A percentile compares a stretch with the other conserved stretches of the same genome.
These are phyloP conservation scores for Pampus argenteus DNA, from an alignment of 2,797 vertebrate species.

Conservation along the genomic window DNA sequence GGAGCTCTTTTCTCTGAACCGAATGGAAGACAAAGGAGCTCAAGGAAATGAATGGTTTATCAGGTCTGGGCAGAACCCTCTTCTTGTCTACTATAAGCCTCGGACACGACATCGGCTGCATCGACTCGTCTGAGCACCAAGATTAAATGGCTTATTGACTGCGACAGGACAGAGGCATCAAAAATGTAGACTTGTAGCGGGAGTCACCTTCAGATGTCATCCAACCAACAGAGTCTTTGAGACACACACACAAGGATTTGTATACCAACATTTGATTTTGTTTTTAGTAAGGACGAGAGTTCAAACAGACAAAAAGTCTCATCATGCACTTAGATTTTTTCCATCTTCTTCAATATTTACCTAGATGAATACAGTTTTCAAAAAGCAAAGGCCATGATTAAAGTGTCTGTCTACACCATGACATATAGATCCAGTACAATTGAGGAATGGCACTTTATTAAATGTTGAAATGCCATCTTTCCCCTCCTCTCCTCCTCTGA, in stretches of 20 bases:
- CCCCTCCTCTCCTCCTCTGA: conserved; percentile 41
- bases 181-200: conserved; percentile 66
- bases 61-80: conserved; percentile 78
- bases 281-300: conserved; percentile 21
- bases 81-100: conserved; percentile 77
- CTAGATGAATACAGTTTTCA: conserved; percentile 5
- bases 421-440: conserved; percentile 38
- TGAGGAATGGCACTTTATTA: conserved; percentile 57
- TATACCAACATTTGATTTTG: conserved; percentile 24
- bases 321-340: conserved; percentile 33
- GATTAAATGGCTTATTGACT: conserved; percentile 90
- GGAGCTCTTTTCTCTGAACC: conserved; percentile 80
- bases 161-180: conserved; percentile 74
- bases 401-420: conserved; percentile 39
- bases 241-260: conserved; percentile 36
- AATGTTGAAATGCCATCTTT: conserved; percentile 65
- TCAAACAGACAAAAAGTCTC: conserved; percentile 30
- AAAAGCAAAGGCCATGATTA: conserved; percentile 34
- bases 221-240: conserved; percentile 44
- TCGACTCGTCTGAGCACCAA: conserved; percentile 77
- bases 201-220: conserved; percentile 85
- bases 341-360: conserved; percentile 49
- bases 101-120: conserved; percentile 77
- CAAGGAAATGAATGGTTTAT: conserved; percentile 85
- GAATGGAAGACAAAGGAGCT: conserved; percentile 84